These are phyloP conservation scores for Brotula barbata DNA, from an alignment of 2,797 vertebrate species.

Conservation along the genomic window DNA sequence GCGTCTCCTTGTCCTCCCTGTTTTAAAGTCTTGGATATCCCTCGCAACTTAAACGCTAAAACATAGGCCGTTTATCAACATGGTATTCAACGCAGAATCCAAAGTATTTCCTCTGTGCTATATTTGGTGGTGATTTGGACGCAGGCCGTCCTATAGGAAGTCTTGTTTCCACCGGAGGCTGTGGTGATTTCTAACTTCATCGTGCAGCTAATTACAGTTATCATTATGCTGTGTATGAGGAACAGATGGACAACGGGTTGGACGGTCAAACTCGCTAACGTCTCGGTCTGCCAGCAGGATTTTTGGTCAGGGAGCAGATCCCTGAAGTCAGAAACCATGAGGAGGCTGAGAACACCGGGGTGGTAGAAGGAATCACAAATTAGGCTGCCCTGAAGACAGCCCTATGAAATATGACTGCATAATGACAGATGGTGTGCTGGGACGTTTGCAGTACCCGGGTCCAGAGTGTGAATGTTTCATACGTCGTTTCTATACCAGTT, in stretches of 20 bases:
- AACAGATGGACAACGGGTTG: constrained; percentile 67
- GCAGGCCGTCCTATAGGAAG: constrained; percentile 54
- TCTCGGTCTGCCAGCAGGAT: constrained; percentile 26
- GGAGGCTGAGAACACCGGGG: constrained; percentile 48
- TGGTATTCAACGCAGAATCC: constrained; percentile 45
- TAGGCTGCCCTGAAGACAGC: constrained; percentile 52
- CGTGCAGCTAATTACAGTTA: constrained; percentile 65
- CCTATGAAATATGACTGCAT: constrained; percentile 43
- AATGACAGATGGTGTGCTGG: constrained; percentile 68
- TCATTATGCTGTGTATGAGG: constrained; percentile 58
- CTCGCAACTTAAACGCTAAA: constrained; percentile 50
- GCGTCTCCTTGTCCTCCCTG: constrained; percentile 13
- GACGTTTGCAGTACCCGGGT: constrained; percentile 56
- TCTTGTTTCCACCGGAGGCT: constrained; percentile 45
- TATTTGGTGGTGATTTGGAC: constrained; percentile 59
- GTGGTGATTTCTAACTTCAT: constrained; percentile 53
- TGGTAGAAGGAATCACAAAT: constrained; percentile 55
- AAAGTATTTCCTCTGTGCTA: constrained; percentile 54
- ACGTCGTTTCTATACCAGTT: constrained; percentile 17
- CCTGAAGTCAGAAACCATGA: constrained; percentile 44
- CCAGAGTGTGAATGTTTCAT: constrained; percentile 29
- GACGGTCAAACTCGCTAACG: constrained; percentile 46
- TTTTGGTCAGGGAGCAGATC: constrained; percentile 28
- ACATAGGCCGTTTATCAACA: constrained; percentile 61
- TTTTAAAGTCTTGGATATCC: constrained; percentile 35